Base-by-base conservation (phyloP, 2,888 invertebrate genomes). In the Amphipyra tragopoginis region DNA sequence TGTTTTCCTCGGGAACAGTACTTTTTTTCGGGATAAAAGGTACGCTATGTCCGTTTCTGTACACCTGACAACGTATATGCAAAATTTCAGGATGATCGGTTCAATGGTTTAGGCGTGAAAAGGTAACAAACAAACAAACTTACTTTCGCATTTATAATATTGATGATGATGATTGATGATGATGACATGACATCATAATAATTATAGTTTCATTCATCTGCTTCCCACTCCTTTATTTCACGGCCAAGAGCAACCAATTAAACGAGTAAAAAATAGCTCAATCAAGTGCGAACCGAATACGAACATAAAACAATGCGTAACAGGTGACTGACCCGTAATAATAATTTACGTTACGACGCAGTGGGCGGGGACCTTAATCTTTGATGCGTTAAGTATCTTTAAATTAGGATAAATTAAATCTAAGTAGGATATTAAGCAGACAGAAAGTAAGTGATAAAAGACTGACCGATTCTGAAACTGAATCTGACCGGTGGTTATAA, bases 301-400 rank as follows among this genome's bases (percentile, higher is more conserved):
- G 29, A 29, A 29, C 29, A 29, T 29, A 1, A 29, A 67, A 39
- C 7, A 56, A 51, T 21, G 40, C 49, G 49, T 42, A 15, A 26
- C 5, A 54, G 66, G 57, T 62, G 42, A 56, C 9, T 36, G 60
- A 75, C 57, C 59, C 11, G 34, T 11, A 43, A 42, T 50, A 29
- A 9, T n/a, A n/a, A n/a, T n/a, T n/a, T n/a, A 33, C 21, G n/a
- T 53, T 50, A 55, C 40, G 15, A 9, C 7, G 9, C 29, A 65
- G 74, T 77, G 54, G 69, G 57, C 61, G 59, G 43, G 7, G 3
- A 15, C 9, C 62, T 65, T 72, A 68, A 77, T 65, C 48, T 59
- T 53, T 56, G 68, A 61, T 59, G 54, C 13, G 33, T 43, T 38
- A 29, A 50, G 26, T 45, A 39, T 13, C 13, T 53, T 47, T 54